Base-by-base conservation (phyloP, 37 sponge, comb jelly and placozoan species). In the Dysidea cf. avara region DNA sequence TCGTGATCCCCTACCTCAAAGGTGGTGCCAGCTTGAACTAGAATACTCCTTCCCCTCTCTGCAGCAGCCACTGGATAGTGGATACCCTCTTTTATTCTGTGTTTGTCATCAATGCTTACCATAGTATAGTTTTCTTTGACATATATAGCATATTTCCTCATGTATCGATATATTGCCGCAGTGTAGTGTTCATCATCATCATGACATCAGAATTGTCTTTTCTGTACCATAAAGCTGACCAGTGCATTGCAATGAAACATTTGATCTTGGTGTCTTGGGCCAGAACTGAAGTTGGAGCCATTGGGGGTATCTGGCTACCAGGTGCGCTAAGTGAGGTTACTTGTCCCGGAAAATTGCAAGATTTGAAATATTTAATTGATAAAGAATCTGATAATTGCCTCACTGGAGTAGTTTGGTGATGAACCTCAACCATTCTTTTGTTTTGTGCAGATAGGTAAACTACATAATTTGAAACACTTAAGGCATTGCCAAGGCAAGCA, bases 71-170 rank as follows among this genome's bases (percentile, higher is more conserved):
- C 84, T 33, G 84, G 84, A n/a, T 20, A 61, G 20, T 54, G 71
- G 2, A 77, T 76, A 2, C 84, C 78, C 7, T 77, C 43, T 51
- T 83, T 77, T 16, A 69, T 48, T 61, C 48, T 29, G 52, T 83
- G 84, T 56, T 83, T 83, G 55, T 83, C 84, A 69, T 71, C 79
- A 22, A 77, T 9, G 29, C 67, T 66, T 2, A 77, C 78, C 6
- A 65, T 7, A 1, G 66, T 13, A 36, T 46, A 52, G 24, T 28
- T 22, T 39, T 77, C 67, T 21, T 21, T 51, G 43, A 66, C 13
- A 40, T 37, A 37, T 7, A 77, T 12, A 20, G 58, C 64, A 66
- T 52, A 77, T 37, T 77, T 67, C 53, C 58, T 66, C 5, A 77
- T 7, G 35, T 77, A 77, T 1, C 78, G 63, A 54, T 55, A 64